Evolutionary conservation across 2,797 vertebrate species (phyloP).

Genomic region (Pangasius mekongensis): DNA sequence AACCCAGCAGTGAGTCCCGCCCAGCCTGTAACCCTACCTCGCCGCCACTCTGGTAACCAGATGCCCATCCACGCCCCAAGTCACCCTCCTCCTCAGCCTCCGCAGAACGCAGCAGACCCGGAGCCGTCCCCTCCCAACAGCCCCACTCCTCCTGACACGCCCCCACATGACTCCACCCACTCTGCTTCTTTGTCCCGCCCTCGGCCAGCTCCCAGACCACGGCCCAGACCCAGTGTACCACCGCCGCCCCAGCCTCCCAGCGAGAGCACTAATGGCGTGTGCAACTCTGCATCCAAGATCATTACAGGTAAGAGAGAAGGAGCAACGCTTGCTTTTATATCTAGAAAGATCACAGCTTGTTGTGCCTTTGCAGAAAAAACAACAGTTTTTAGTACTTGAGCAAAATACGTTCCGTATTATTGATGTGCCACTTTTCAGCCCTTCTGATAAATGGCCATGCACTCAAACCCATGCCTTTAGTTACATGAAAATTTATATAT

Average conservation of each 20-base stretch:
- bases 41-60: slow-evolving; percentile 81
- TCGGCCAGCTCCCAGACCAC: slow-evolving; percentile 85
- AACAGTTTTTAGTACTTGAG: background rate
- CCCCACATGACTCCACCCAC: slow-evolving; percentile 69
- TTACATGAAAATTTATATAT: background rate
- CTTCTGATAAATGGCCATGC: background rate
- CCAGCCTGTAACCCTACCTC: slow-evolving; percentile 73
- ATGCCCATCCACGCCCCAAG: slow-evolving; percentile 85
- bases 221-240: slow-evolving; percentile 85
- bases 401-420: background rate
- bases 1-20: slow-evolving; percentile 57
- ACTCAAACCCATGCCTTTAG: background rate
- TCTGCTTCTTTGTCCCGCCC: slow-evolving; percentile 83
- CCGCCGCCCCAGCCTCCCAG: slow-evolving; percentile 85
- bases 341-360: background rate
- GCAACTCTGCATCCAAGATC: slow-evolving; percentile 82
- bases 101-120: slow-evolving; percentile 62
- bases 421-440: background rate
- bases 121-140: slow-evolving; percentile 84
- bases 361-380: background rate
- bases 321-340: background rate
- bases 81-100: slow-evolving; percentile 85
- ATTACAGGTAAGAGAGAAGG: slow-evolving; percentile 85
- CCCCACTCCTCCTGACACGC: slow-evolving; percentile 86
- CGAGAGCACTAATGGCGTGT: slow-evolving; percentile 68